phyloP scores from a whole-genome alignment of 2,888 invertebrate genomes.

The Lymantria monacha region DNA sequence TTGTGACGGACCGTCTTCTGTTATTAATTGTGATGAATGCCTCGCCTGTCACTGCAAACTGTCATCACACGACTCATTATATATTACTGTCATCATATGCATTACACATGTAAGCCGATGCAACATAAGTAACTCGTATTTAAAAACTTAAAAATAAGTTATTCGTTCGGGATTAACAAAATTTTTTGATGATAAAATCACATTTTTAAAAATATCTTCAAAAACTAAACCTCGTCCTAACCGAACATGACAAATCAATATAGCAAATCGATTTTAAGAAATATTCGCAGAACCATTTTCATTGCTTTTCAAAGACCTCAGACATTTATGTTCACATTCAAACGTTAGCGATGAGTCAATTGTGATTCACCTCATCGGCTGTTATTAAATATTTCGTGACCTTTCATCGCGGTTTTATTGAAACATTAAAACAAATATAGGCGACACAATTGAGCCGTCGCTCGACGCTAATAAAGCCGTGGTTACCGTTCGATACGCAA shows the following conservation, averaged over 20 bases:
- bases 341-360: constrained; percentile 38
- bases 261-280: background rate
- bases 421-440: constrained; percentile 29
- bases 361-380: constrained; percentile 39
- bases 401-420: constrained; percentile 34
- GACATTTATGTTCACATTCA: constrained; percentile 8
- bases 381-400: constrained; percentile 39
- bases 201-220: constrained; percentile 14
- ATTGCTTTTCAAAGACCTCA: constrained; percentile 4
- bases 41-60: no score
- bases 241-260: background rate
- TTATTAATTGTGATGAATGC: no score
- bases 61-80: background rate
- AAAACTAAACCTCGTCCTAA: background rate
- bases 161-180: no score
- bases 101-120: constrained; percentile 5
- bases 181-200: constrained; percentile 2
- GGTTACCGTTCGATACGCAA: constrained; percentile 14
- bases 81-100: background rate
- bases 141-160: constrained; percentile 6
- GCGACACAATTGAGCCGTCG: constrained; percentile 28
- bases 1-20: constrained; percentile 42
- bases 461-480: constrained; percentile 26
- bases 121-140: constrained; percentile 19
- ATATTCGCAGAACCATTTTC: background rate